These are phyloP conservation scores for Cecropterus lyciades DNA, from an alignment of 1,140 invertebrate genomes.

Conservation along the genomic window DNA sequence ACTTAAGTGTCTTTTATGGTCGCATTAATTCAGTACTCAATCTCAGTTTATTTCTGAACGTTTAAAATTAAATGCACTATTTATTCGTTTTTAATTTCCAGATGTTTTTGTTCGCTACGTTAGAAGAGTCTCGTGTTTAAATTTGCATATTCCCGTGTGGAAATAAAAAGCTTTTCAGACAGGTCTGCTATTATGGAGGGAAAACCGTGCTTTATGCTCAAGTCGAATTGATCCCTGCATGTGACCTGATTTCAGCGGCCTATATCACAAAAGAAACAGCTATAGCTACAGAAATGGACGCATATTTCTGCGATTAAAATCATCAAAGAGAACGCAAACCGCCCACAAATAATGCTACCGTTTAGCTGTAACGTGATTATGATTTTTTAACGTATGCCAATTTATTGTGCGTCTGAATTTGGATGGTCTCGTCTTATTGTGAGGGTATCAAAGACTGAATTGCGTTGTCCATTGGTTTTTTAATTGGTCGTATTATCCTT, in stretches of 20 bases:
- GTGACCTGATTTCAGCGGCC: conserved; percentile 24
- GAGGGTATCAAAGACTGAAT: conserved; percentile 40
- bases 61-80: background rate
- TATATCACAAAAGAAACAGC: conserved; percentile 18
- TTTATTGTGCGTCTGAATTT: conserved; percentile 7
- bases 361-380: conserved; percentile 70
- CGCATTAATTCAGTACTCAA: background rate
- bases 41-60: background rate
- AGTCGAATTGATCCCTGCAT: conserved; percentile 21
- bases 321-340: conserved; percentile 57
- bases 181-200: conserved; percentile 9
- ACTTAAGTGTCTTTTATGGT: conserved; percentile 20
- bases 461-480: conserved; percentile 19
- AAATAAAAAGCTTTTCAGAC: conserved; percentile 12
- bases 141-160: conserved; percentile 11
- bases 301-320: conserved; percentile 39
- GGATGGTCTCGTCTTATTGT: conserved; percentile 25
- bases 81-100: background rate
- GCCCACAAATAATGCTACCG: conserved; percentile 75
- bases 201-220: conserved; percentile 6
- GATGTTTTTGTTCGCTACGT: conserved; percentile 6
- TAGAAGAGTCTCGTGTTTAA: conserved; percentile 20
- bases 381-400: conserved; percentile 53
- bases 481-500: conserved; percentile 30
- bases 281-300: conserved; percentile 9